These are phyloP conservation scores for Cygnus olor DNA, from an alignment of 2,797 vertebrate species.

Conservation along the genomic window DNA sequence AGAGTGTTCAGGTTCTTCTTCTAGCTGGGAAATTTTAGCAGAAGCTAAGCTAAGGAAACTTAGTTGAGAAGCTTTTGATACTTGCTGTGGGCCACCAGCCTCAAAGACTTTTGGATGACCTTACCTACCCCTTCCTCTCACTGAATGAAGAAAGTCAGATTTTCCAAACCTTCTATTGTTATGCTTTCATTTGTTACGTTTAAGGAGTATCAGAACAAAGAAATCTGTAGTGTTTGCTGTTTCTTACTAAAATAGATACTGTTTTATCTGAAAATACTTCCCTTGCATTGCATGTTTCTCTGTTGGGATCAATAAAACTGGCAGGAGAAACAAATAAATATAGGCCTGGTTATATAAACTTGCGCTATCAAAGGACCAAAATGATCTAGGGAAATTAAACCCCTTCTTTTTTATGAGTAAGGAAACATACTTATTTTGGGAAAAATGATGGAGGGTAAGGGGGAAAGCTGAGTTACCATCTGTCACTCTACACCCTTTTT, in stretches of 20 bases:
- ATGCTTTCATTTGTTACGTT: neutral
- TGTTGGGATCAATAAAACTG: neutral
- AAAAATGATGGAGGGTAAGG: rapidly evolving
- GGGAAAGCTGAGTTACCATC: neutral
- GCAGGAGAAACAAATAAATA: neutral
- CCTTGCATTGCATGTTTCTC: neutral
- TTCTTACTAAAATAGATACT: neutral
- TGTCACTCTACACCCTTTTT: neutral
- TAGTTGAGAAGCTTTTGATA: neutral
- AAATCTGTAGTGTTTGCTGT: neutral
- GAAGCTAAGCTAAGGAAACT: neutral
- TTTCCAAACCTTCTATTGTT: neutral
- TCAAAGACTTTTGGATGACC: neutral
- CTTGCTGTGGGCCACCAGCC: rapidly evolving
- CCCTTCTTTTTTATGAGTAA: neutral
- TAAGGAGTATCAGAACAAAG: neutral
- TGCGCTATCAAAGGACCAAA: neutral
- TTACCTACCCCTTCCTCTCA: neutral
- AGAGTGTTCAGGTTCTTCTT: neutral
- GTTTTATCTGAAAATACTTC: neutral
- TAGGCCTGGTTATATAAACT: neutral
- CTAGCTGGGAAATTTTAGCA: neutral
- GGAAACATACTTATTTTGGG: neutral
- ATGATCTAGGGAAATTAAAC: neutral
- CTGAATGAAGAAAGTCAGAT: neutral